A percentile compares a stretch with the other conserved stretches of the same genome.
Evolutionary conservation across 2,797 vertebrate genomes (phyloP).

Genomic region (Falco columbarius): DNA sequence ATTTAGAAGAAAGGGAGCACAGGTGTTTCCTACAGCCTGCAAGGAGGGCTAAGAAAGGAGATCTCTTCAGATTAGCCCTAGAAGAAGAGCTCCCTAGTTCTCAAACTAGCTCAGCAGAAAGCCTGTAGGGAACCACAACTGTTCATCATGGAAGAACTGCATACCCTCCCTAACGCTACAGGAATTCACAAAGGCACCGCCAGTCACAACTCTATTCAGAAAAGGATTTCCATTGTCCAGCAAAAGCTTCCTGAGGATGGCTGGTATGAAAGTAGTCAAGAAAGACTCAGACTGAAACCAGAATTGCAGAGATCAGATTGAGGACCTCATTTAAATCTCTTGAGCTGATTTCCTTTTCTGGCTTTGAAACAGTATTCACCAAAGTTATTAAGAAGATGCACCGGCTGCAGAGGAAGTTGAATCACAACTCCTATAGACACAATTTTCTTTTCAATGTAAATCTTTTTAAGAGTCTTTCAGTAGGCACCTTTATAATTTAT

Average conservation of each 20-base stretch:
- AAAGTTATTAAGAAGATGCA: not conserved
- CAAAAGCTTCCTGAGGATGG: not conserved
- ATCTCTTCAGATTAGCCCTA: not conserved
- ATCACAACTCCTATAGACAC: not conserved
- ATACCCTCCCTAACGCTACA: not conserved
- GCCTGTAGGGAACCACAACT: not conserved
- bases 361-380: not conserved
- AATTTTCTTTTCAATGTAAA: not conserved
- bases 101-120: not conserved
- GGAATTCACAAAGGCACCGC: not conserved
- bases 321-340: slow-evolving; percentile 12
- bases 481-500: not conserved
- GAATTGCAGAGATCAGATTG: not conserved
- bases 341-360: not conserved
- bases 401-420: not conserved
- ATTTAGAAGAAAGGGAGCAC: not conserved
- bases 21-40: not conserved
- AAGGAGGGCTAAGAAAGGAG: not conserved
- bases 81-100: not conserved
- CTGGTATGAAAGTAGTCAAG: not conserved
- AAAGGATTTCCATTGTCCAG: not conserved
- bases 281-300: not conserved
- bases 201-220: not conserved
- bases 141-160: fast-evolving
- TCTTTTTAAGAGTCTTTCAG: not conserved